These are phyloP conservation scores for Ivindomyrus marchei DNA, from an alignment of 2,113 vertebrate species.

Conservation along the genomic window DNA sequence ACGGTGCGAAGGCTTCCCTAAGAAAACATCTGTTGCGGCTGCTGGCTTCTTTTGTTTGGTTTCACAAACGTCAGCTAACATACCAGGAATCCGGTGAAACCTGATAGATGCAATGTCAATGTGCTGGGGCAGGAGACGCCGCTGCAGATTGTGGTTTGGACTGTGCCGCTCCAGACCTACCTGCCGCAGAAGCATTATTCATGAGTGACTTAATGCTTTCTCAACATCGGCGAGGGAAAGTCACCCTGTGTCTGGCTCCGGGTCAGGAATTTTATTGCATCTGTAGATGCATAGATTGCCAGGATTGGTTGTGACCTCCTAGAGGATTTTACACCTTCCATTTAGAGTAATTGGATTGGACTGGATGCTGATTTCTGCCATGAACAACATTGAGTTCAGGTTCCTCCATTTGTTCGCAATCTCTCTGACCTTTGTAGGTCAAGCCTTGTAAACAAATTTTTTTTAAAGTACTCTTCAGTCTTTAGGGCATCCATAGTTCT, in stretches of 20 bases:
- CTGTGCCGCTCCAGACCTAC: neutral
- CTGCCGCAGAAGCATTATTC: neutral
- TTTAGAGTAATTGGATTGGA: neutral
- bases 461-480: neutral
- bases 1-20: neutral
- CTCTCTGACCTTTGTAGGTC: neutral
- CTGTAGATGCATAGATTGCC: neutral
- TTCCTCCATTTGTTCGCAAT: neutral
- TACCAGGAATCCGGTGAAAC: neutral
- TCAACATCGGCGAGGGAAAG: neutral
- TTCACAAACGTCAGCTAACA: neutral
- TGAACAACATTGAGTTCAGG: neutral
- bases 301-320: neutral
- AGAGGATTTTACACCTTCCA: neutral
- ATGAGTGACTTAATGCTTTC: neutral
- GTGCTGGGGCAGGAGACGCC: neutral
- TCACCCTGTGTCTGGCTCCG: neutral
- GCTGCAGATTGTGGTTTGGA: neutral
- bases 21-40: neutral
- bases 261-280: neutral
- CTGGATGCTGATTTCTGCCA: neutral
- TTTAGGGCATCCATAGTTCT: neutral
- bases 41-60: neutral
- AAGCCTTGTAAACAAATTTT: neutral
- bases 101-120: neutral